Base-by-base conservation (phyloP, 1,140 invertebrate genomes). In the Bombus soroeensis region DNA sequence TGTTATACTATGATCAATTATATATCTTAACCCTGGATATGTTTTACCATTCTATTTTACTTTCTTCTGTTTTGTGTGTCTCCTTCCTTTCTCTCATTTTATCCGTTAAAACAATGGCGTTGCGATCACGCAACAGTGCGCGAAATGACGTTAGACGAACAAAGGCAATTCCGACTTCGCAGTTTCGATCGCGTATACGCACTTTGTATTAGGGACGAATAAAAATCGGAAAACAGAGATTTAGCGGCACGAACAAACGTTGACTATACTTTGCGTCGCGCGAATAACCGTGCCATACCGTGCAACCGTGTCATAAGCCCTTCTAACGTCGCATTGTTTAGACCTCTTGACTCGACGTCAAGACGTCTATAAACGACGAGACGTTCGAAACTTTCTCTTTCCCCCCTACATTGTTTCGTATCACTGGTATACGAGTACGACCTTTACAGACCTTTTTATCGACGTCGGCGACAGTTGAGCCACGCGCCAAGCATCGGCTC, bases 361-460 rank as follows among this genome's bases (percentile, higher is more conserved):
- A 76, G 47, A 53, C 18, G 18, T 53, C 47, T 47, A 15, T 41
- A 15, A 68, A 77, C 18, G 53, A n/a, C 64, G 1, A 32, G 41
- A 66, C n/a, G 77, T 66, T 74, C 13, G n/a, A 37, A 43, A 81
- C 77, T 85, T 80, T 81, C 70, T 73, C 83, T 57, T 53, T 39
- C 25, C 57, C 41, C 66, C 13, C 74, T 53, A 34, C 41, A 12
- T 39, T 41, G 25, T 53, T 41, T 73, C 41, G 32, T n/a, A 9
- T 80, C 72, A 28, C 12, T 22, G n/a, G 6, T n/a, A 41, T 32
- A 71, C 22, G 53, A 25, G 0, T 13, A 1, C 41, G 6, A 78
- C 39, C n/a, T 15, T 53, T n/a, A 1, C 22, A 22, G 32, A 62
- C 76, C 1, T 25, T 59, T 41, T 85, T 85, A 85, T 57, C 83